Evolutionary conservation across 2,888 invertebrate genomes (phyloP), one percentile per base, ranked within the genome.

Genomic region (Drosophila falleni): DNA sequence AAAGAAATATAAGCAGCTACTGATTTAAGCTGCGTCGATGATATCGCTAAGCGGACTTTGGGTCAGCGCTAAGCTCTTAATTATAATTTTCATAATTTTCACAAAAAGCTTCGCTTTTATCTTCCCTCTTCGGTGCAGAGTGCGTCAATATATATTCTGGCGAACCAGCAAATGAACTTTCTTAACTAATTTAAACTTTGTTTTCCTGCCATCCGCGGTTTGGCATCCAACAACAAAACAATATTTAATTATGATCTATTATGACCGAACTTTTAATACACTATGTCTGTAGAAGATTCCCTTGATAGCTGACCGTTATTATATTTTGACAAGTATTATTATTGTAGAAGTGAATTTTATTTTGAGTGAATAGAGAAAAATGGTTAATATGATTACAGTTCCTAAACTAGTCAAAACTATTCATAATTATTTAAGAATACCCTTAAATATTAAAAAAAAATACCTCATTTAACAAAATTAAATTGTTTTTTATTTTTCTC

Each of bases 111-210:
- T 58, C 19, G 51, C 56, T 74, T 67, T 71, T 47, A 78, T 73
- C 47, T 39, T 19, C 51, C 33, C 47, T 31, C 46, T 46, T 37
- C 13, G 41, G 4, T 1, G 47, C 13, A 44, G 47, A 70, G 46
- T 47, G 29, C 42, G 35, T 59, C 69, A 74, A 75, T 74, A 64
- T 74, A 64, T 65, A 63, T 60, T 64, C 63, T 74, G 58, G 49
- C 46, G 39, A 64, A 31, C 37, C 65, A 53, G 70, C 58, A 75
- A 80, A 78, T 76, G 71, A 87, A 80, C 74, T 87, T 81, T 74
- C 58, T 64, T 71, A 87, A 77, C 81, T 80, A 86, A 89, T 87
- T 89, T 80, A 78, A 89, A 81, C 81, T 89, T 77, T 86, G 76
- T 70, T 41, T 41, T 42, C 15, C 41, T 23, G 31, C 13, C 47